These are phyloP conservation scores for Melanogrammus aeglefinus DNA, from an alignment of 2,797 vertebrate genomes.

Conservation along the genomic window DNA sequence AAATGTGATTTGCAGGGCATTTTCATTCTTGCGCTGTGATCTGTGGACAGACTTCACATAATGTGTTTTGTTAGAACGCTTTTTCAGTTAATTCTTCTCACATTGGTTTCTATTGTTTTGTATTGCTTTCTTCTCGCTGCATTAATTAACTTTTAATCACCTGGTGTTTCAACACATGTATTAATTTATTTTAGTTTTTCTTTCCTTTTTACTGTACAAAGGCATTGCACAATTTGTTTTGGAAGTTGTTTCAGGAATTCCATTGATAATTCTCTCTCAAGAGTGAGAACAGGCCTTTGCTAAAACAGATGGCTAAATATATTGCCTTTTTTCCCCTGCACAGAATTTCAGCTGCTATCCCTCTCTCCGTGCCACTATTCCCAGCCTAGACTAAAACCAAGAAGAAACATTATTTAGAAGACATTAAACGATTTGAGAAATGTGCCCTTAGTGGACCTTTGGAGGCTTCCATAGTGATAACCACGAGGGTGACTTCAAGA, in stretches of 20 bases:
- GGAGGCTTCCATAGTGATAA: not conserved
- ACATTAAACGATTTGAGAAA: not conserved
- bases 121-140: not conserved
- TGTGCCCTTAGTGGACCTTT: not conserved
- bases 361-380: not conserved
- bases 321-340: not conserved
- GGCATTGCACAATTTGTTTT: not conserved
- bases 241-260: not conserved
- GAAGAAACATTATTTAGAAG: not conserved
- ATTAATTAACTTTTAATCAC: not conserved
- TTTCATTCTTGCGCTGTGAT: no score
- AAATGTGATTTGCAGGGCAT: not conserved
- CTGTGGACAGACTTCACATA: not conserved
- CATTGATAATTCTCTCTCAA: conserved; percentile 4
- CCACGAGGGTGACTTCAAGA: not conserved
- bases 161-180: not conserved
- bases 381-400: not conserved
- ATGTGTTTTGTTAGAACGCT: not conserved
- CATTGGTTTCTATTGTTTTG: not conserved
- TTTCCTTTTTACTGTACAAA: not conserved
- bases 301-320: conserved; percentile 11
- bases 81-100: not conserved
- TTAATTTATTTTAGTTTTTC: not conserved
- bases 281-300: not conserved
- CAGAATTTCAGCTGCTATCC: not conserved